Evolutionary conservation across 1,140 invertebrate species (phyloP).

Genomic region (Drepana arcuata): DNA sequence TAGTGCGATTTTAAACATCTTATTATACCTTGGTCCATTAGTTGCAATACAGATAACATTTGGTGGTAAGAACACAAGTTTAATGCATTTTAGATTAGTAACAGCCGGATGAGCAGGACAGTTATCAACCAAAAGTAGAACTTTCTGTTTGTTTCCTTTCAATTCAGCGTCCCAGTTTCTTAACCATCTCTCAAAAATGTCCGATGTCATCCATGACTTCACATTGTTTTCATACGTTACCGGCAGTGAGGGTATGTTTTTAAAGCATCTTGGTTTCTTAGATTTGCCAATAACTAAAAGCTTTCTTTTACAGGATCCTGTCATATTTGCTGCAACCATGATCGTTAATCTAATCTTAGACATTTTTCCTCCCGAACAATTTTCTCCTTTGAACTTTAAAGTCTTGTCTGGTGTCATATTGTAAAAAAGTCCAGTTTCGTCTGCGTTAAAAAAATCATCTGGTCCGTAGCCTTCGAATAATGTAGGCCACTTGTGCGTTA

Average conservation of each 20-base stretch:
- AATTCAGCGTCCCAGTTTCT: conserved; percentile 16
- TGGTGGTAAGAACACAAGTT: conserved; percentile 13
- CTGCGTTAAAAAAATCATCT: conserved; percentile 21
- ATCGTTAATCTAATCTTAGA: conserved; percentile 59
- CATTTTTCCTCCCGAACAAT: conserved; percentile 25
- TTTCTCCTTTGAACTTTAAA: conserved; percentile 20
- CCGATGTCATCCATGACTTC: conserved; percentile 15
- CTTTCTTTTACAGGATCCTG: conserved; percentile 49
- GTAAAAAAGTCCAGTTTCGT: conserved; percentile 25
- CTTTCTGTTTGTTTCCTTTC: conserved; percentile 9
- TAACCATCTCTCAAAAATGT: conserved; percentile 19
- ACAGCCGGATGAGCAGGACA: conserved; percentile 15
- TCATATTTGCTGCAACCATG: conserved; percentile 51
- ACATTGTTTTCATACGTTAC: conserved; percentile 19
- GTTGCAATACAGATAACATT: conserved; percentile 22
- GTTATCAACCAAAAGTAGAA: conserved; percentile 19
- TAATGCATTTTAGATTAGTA: conserved; percentile 12
- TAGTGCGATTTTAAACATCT: conserved; percentile 19
- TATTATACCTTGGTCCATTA: conserved; percentile 25
- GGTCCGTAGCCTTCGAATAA: conserved; percentile 13
- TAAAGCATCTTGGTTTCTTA: conserved; percentile 19
- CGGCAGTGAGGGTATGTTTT: conserved; percentile 16
- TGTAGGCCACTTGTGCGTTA: conserved; percentile 14
- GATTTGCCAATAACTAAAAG: conserved; percentile 27
- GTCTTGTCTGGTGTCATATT: conserved; percentile 21